phyloP scores from a whole-genome alignment of 2,888 invertebrate species.

The Adineta ricciae region DNA sequence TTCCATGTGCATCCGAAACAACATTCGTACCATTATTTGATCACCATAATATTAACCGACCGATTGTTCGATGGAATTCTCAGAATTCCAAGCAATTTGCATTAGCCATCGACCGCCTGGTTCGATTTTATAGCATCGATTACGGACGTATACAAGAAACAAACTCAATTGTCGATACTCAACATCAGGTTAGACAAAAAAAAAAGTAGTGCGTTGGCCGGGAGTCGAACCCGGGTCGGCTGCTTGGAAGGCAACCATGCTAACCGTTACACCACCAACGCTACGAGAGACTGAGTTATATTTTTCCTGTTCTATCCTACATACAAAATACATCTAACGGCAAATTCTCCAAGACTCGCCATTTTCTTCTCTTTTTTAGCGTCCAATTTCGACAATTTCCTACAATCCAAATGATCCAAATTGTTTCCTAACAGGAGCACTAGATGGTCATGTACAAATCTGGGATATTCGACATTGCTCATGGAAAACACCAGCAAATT shows the following conservation, averaged over 20 bases:
- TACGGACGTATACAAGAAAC: neutral
- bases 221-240: conserved; percentile 15
- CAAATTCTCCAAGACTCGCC: no score
- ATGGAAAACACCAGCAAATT: neutral
- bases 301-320: neutral
- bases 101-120: neutral
- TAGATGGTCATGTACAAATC: conserved; percentile 1
- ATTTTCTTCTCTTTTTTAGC: neutral
- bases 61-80: neutral
- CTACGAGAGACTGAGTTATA: neutral
- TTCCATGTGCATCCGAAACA: neutral
- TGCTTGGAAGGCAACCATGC: conserved; percentile 15
- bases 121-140: neutral
- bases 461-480: conserved; percentile 4
- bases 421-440: neutral
- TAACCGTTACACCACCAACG: conserved; percentile 13
- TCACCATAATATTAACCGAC: neutral
- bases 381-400: neutral
- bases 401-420: neutral
- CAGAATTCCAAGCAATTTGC: neutral
- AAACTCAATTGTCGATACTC: neutral
- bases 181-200: neutral
- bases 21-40: neutral
- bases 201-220: neutral
- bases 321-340: neutral